These are phyloP conservation scores for Beroe ovata DNA, from an alignment of 37 sponge, comb jelly and placozoan genomes.

Conservation along the genomic window DNA sequence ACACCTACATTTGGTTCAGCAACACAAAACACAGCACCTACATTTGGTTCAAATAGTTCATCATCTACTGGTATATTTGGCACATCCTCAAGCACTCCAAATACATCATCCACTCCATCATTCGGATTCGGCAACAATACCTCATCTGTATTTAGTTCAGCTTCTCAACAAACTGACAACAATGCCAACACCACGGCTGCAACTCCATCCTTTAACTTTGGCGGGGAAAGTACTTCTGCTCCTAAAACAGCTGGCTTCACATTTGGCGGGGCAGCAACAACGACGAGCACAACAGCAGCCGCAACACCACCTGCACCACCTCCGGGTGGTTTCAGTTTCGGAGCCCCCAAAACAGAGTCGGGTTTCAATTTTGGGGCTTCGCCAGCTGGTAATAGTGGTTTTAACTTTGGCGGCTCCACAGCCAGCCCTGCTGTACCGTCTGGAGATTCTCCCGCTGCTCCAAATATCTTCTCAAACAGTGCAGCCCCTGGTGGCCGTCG, in stretches of 20 bases:
- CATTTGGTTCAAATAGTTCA: background rate
- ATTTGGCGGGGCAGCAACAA: background rate
- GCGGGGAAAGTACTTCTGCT: background rate
- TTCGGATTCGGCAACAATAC: background rate
- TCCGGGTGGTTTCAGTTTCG: conserved; percentile 26
- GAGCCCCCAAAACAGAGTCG: background rate
- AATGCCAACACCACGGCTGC: background rate
- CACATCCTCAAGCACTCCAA: background rate
- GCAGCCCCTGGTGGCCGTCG: background rate
- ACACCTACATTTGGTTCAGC: background rate
- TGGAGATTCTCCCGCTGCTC: background rate
- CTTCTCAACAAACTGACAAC: background rate
- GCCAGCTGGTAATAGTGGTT: conserved; percentile 1
- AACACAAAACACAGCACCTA: background rate
- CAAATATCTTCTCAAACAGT: background rate
- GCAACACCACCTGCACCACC: background rate
- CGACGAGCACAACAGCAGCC: background rate
- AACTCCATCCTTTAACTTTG: background rate
- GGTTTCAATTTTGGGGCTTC: background rate
- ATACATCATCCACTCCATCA: background rate
- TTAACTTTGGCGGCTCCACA: conserved; percentile 32
- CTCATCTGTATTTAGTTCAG: background rate
- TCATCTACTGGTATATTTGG: background rate
- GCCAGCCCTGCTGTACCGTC: background rate
- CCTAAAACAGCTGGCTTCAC: background rate